phyloP scores from a whole-genome alignment of 2,113 vertebrate genomes.

The Percina caprodes region DNA sequence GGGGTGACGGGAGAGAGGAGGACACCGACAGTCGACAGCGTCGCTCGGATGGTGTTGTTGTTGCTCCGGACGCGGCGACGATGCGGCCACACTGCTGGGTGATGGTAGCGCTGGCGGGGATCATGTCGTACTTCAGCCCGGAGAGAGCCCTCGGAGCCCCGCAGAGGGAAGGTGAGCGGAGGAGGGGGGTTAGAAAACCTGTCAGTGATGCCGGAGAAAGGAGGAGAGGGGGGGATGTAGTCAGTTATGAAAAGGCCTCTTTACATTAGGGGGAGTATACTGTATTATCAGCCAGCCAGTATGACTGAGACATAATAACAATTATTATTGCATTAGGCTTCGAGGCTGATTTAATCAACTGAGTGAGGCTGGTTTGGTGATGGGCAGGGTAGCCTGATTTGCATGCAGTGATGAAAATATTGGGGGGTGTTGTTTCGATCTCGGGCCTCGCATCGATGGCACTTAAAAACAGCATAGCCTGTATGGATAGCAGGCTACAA shows the following conservation, averaged over 20 bases:
- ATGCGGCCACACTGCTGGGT: conserved; percentile 87
- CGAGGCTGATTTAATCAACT: conserved; percentile 42
- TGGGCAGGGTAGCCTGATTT: conserved; percentile 55
- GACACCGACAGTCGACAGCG: conserved; percentile 68
- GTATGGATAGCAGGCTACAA: conserved; percentile 22
- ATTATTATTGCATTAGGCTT: conserved; percentile 46
- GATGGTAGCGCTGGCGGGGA: conserved; percentile 86
- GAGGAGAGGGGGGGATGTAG: conserved; percentile 48
- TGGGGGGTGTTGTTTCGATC: conserved; percentile 17
- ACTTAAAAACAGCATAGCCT: conserved; percentile 48
- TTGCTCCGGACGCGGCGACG: conserved; percentile 77
- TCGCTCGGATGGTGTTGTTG: conserved; percentile 85
- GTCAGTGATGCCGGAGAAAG: conserved; percentile 75
- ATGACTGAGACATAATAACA: conserved; percentile 49
- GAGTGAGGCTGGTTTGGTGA: conserved; percentile 37
- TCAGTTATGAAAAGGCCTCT: conserved; percentile 68
- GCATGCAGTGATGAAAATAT: conserved; percentile 67
- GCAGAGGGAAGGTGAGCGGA: conserved; percentile 90
- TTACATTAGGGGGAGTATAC: conserved; percentile 27
- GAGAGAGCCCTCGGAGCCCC: conserved; percentile 91
- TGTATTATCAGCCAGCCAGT: conserved; percentile 43
- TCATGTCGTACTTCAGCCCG: conserved; percentile 88
- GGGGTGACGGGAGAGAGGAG: conserved; percentile 65
- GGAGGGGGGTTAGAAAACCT: conserved; percentile 40
- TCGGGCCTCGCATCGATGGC: conserved; percentile 58